Conservation (phyloP, 2,113 vertebrate genomes). For the Scolopax mira region DNA sequence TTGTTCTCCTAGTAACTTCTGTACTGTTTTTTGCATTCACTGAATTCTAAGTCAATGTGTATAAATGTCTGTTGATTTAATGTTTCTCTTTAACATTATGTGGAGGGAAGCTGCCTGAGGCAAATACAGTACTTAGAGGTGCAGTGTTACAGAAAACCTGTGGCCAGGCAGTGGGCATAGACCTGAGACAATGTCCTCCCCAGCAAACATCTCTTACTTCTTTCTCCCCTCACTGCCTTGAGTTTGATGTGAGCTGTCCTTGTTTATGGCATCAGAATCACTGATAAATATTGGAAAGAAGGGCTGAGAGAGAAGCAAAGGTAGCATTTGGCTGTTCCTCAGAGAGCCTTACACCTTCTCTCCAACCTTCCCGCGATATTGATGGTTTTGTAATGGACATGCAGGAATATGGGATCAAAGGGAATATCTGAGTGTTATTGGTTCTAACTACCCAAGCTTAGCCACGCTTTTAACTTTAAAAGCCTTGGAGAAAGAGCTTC, state of each 20-base stretch:
- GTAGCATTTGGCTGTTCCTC: not conserved
- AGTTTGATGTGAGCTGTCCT: not conserved
- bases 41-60: not conserved
- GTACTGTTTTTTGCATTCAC: not conserved
- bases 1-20: not conserved
- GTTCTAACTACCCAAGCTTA: conserved; percentile 49
- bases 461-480: conserved; percentile 68
- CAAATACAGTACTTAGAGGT: conserved; percentile 43
- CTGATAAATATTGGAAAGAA: not conserved
- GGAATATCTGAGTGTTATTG: conserved; percentile 30
- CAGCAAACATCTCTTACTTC: not conserved
- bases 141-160: not conserved
- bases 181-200: not conserved
- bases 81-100: not conserved
- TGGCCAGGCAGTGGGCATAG: not conserved
- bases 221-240: not conserved
- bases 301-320: not conserved
- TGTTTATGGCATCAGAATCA: conserved; percentile 7
- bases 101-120: conserved; percentile 19
- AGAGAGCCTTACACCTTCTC: conserved; percentile 24
- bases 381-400: conserved; percentile 41
- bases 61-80: conserved; percentile 1
- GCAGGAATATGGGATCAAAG: conserved; percentile 58
- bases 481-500: conserved; percentile 49
- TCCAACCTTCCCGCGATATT: not conserved